Evolutionary conservation across 2,797 vertebrate species (phyloP), one percentile per base, ranked within the genome.

Genomic region (Spea hammondii): DNA sequence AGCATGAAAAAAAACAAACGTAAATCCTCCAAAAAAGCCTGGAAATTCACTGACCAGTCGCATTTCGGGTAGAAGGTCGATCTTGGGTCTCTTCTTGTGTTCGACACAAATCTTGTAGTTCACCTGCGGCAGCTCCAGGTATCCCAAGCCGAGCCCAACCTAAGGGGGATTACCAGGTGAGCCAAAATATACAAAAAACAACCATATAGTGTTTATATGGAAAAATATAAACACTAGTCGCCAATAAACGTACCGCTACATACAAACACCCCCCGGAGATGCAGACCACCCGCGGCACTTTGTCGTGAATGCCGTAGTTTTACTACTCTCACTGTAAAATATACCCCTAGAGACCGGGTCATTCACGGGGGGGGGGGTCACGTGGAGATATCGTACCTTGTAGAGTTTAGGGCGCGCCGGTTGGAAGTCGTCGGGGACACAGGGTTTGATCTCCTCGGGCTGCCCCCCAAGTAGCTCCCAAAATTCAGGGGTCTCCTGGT

Each of bases 61-160:
- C 85, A 95, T 92, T 84, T 96, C 93, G 0, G 98, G 98, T 85
- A 95, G 80, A 7, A 95, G 92, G 83, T 99, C 96, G 84, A 97
- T 92, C 86, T 96, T 95, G 74, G 95, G 87, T 79, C 95, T 95
- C 84, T 94, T 93, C 89, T 96, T 97, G 88, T 99, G 98, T 79
- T 99, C 98, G 64, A 99, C 96, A 0, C 96, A 99, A 70, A 99
- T 95, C 87, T 94, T 97, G 90, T 99, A 99, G 92, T 99, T 98
- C 77, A 99, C 95, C 89, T 99, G 98, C 8, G 98, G 98, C 84
- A 99, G 92, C 89, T 99, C 98, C 88, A 99, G 87, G 88, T 99
- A 99, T 72, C 97, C 98, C 83, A 98, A 89, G 8, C 98, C 98
- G 5, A 99, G 86, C 3, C 97, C 97, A 0, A 99, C 97, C 97